A percentile compares a stretch with the other conserved stretches of the same genome.
These are phyloP conservation scores for Chlorospingus semifuscus DNA, from an alignment of 2,797 vertebrate species.

Conservation along the genomic window DNA sequence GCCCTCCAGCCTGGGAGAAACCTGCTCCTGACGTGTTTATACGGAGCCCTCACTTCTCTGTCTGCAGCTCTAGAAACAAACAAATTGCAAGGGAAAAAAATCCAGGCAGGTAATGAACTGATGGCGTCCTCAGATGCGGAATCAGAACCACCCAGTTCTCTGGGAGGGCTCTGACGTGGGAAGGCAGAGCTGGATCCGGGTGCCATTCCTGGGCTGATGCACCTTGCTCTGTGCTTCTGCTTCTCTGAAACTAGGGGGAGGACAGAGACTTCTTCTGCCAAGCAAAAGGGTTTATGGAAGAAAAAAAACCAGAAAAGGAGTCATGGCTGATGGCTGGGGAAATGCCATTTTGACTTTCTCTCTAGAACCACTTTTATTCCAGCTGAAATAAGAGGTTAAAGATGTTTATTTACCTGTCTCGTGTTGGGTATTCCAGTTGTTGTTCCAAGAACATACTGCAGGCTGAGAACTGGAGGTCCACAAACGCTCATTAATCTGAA, in stretches of 20 bases:
- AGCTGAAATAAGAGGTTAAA: background rate
- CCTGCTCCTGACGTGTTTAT: slow-evolving; percentile 69
- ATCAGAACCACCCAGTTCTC: slow-evolving; percentile 40
- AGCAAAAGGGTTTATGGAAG: background rate
- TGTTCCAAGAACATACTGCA: background rate
- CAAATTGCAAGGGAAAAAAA: slow-evolving; percentile 41
- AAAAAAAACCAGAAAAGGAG: background rate
- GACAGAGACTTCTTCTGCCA: background rate
- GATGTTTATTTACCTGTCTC: background rate
- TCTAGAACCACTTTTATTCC: background rate
- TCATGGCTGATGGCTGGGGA: background rate
- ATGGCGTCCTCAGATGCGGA: slow-evolving; percentile 43
- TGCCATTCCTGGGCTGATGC: background rate
- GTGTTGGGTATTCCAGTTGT: background rate
- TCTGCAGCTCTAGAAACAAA: slow-evolving; percentile 69
- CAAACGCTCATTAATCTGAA: background rate
- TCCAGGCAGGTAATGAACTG: slow-evolving; percentile 39
- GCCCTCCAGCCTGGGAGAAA: slow-evolving; percentile 72
- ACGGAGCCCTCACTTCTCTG: slow-evolving; percentile 44
- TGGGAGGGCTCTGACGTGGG: background rate
- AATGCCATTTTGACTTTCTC: background rate
- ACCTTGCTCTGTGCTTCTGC: background rate
- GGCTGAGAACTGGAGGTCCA: background rate
- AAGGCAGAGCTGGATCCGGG: background rate
- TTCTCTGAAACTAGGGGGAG: background rate